phyloP scores from a whole-genome alignment of 2,113 vertebrate species.

The Rallus limicola region DNA sequence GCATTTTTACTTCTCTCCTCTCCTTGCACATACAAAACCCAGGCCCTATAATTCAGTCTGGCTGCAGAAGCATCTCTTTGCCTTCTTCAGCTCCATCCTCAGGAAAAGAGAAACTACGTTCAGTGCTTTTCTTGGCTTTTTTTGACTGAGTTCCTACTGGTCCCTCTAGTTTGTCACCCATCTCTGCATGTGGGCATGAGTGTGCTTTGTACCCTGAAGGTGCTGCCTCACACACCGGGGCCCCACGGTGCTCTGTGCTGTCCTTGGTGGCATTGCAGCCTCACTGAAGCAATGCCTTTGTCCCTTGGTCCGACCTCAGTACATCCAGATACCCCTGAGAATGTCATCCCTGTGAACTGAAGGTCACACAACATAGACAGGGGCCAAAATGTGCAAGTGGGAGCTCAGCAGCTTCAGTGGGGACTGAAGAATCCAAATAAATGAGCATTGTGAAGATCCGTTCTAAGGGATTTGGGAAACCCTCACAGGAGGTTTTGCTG shows the following conservation, averaged over 20 bases:
- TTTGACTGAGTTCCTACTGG: background rate
- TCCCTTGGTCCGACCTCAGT: background rate
- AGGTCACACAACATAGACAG: background rate
- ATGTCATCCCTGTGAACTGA: background rate
- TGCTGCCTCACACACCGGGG: background rate
- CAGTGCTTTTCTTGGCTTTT: background rate
- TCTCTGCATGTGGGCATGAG: background rate
- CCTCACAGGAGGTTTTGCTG: background rate
- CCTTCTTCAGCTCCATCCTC: background rate
- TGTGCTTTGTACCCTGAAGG: background rate
- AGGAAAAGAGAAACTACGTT: background rate
- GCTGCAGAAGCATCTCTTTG: background rate
- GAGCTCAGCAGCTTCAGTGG: background rate
- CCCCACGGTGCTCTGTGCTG: background rate
- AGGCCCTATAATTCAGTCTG: background rate
- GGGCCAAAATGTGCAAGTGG: background rate
- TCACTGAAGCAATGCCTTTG: background rate
- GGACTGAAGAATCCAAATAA: background rate
- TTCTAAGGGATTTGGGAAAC: background rate
- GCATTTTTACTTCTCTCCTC: background rate
- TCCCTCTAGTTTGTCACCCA: background rate
- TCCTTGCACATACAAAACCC: background rate
- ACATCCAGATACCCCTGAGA: background rate
- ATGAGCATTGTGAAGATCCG: background rate
- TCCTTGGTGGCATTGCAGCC: background rate